A percentile compares a stretch with the other conserved stretches of the same genome.
These are phyloP conservation scores for Conistra vaccinii DNA, from an alignment of 2,888 invertebrate genomes.

Conservation along the genomic window DNA sequence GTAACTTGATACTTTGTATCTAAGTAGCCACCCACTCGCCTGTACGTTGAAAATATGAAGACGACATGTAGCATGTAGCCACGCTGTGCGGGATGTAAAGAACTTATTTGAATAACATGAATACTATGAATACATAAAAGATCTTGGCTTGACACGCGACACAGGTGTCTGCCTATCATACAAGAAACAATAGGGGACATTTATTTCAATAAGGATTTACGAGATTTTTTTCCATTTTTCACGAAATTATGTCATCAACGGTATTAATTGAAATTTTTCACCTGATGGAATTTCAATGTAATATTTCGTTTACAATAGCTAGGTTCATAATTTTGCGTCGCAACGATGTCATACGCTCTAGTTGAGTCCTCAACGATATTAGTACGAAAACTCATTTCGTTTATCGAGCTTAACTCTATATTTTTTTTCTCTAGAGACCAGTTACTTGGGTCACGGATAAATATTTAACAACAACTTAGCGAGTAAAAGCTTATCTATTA, in stretches of 20 bases:
- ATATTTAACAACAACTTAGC: conserved; percentile 47
- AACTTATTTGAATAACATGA: conserved; percentile 48
- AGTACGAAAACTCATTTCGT: conserved; percentile 56
- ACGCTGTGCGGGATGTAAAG: conserved; percentile 33
- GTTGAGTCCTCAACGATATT: conserved; percentile 47
- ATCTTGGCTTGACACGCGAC: conserved; percentile 27
- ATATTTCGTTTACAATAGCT: conserved; percentile 34
- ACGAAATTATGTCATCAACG: conserved; percentile 22
- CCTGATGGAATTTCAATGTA: conserved; percentile 27
- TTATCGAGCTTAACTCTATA: conserved; percentile 35
- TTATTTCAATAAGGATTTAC: conserved; percentile 16
- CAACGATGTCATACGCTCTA: conserved; percentile 44
- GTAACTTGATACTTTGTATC: conserved; percentile 27
- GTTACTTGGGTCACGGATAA: conserved; percentile 47
- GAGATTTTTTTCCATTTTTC: conserved; percentile 30
- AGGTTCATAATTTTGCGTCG: conserved; percentile 31
- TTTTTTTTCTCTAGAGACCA: conserved; percentile 50
- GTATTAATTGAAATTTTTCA: conserved; percentile 16
- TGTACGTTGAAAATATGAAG: conserved; percentile 40
- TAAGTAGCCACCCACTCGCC: conserved; percentile 25
- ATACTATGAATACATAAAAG: conserved; percentile 50
- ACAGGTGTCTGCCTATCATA: conserved; percentile 45
- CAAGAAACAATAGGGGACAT: conserved; percentile 30
- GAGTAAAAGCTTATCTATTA: conserved; percentile 18
- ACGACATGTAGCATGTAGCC: conserved; percentile 16